Conservation (phyloP, 2,797 vertebrate species). For the Presbytis comata region DNA sequence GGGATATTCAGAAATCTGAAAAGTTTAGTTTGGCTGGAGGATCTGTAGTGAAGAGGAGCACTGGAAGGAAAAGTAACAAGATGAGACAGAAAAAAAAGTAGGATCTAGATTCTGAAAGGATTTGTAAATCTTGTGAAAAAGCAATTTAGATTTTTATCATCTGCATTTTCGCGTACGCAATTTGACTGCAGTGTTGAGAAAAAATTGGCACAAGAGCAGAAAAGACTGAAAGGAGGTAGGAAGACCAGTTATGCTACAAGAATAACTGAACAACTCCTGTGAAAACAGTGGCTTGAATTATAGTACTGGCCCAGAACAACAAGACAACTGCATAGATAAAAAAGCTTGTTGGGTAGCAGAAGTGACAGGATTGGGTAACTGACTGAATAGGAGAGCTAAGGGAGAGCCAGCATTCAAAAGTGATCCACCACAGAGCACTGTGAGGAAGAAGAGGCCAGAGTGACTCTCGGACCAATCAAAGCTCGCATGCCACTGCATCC, state of each 20-base stretch:
- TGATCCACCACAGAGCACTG: background rate
- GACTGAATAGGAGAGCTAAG: background rate
- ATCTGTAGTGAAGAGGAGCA: background rate
- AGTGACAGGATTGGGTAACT: background rate
- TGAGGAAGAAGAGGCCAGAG: background rate
- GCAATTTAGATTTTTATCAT: slow-evolving; percentile 19
- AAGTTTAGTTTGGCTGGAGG: background rate
- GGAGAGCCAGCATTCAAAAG: background rate
- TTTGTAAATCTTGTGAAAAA: slow-evolving; percentile 15
- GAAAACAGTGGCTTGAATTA: background rate
- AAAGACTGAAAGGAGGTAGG: background rate
- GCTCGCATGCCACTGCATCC: no score
- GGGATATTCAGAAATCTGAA: background rate
- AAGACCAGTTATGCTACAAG: background rate
- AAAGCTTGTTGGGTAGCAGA: background rate
- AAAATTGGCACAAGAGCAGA: background rate
- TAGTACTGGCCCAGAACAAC: background rate
- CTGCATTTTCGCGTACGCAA: background rate
- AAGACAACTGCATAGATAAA: background rate
- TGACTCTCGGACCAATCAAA: background rate
- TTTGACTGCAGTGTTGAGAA: background rate
- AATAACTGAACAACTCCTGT: background rate
- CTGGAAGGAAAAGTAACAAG: background rate
- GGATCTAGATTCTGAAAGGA: background rate
- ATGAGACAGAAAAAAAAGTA: background rate